These are phyloP conservation scores for Pitangus sulphuratus DNA, from an alignment of 2,797 vertebrate species.

Conservation along the genomic window DNA sequence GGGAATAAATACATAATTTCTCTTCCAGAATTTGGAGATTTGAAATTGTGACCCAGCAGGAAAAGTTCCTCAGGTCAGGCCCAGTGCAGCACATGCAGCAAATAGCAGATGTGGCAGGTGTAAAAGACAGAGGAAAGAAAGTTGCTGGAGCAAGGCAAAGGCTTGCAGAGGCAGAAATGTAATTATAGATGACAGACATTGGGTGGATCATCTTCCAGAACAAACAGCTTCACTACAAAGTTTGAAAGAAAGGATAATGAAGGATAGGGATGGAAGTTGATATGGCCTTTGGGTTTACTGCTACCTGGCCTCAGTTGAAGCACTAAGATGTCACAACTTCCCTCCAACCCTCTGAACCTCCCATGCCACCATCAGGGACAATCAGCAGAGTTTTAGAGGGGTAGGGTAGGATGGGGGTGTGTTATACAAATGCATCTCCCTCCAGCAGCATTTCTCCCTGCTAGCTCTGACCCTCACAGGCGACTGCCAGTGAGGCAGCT, in stretches of 20 bases:
- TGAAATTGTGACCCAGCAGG: not conserved
- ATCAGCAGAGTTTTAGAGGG: not conserved
- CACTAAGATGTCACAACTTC: not conserved
- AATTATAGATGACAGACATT: fast-evolving
- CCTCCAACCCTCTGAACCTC: not conserved
- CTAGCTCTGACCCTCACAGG: not conserved
- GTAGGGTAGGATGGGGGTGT: no score
- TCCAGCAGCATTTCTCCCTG: not conserved
- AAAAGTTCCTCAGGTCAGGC: not conserved
- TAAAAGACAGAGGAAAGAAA: fast-evolving
- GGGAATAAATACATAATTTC: not conserved
- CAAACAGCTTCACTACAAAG: not conserved
- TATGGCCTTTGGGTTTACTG: not conserved
- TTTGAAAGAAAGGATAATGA: not conserved
- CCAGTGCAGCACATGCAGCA: not conserved
- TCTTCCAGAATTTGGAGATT: not conserved
- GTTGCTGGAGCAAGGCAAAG: not conserved
- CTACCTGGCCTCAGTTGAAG: not conserved
- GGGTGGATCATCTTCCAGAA: not conserved
- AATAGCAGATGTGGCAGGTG: not conserved
- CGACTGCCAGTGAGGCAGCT: not conserved
- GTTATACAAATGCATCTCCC: not conserved
- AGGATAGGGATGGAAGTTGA: not conserved
- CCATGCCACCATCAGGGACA: not conserved
- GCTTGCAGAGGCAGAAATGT: fast-evolving